Base-by-base conservation (phyloP, 2,888 invertebrate species). In the Merodon equestris region DNA sequence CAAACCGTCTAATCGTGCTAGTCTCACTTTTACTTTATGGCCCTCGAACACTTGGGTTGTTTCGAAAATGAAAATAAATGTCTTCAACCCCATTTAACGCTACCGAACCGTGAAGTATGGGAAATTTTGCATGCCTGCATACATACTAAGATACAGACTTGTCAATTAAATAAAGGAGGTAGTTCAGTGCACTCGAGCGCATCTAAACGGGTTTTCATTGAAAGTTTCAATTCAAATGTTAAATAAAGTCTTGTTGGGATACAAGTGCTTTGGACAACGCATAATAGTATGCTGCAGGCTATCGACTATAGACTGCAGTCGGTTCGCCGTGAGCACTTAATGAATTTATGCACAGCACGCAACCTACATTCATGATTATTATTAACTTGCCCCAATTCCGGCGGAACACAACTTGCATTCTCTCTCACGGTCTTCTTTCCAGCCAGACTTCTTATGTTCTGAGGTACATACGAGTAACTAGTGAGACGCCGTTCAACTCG, bases 271-370 rank as follows among this genome's bases (percentile, higher is more conserved):
- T n/a, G n/a, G n/a, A n/a, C n/a, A n/a, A n/a, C n/a, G n/a, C n/a
- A n/a, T n/a, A n/a, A n/a, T n/a, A n/a, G n/a, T n/a, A 7, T 27
- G 7, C 27, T 27, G 7, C 7, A 27, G 7, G 27, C 27, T 27
- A 27, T 27, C 7, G 7, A 7, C 27, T 27, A 27, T 27, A n/a
- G n/a, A n/a, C n/a, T n/a, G n/a, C n/a, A n/a, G n/a, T n/a, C n/a
- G n/a, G n/a, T n/a, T n/a, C n/a, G 27, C 27, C 27, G 27, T 27
- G 27, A 27, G 27, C 27, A 27, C 57, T 57, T 68, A 74, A 74
- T 53, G 57, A 68, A 75, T 75, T 63, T 57, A 68, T 68, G 74
- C 68, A 13, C 51, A 58, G 47, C 74, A 75, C 74, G 68, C 74
- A 75, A 58, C 57, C 63, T 63, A 68, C 47, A 57, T 45, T 13